Evolutionary conservation across 2,113 vertebrate genomes (phyloP), one percentile per base, ranked within the genome.

Genomic region (Corynorhinus townsendii): DNA sequence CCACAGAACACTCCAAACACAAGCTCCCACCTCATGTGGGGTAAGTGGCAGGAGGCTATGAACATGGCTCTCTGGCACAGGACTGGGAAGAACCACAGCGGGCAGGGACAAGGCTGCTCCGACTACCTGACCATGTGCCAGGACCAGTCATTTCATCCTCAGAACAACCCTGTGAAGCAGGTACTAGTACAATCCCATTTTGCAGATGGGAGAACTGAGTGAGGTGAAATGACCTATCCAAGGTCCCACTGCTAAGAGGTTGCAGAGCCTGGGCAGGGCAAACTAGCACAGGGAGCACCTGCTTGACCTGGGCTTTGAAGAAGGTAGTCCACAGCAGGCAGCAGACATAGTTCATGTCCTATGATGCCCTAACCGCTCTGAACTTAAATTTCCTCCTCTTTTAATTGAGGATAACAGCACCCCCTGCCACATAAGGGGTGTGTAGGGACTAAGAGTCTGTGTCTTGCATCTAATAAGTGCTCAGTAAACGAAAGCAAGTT

Each of bases 321-420:
- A n/a, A 33, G 38, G 45, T 0, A 33, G 33, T 4, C 49, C 5
- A 9, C 3, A 22, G 73, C 35, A 20, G 43, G 35, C 4, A 5
- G 43, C 17, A 1, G n/a, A n/a, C 2, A 0, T 8, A 33, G 64
- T 14, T 17, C 24, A 7, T 0, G 4, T 14, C 66, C 52, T 14
- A 16, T 1, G 33, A 59, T 16, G 86, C 47, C 64, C 30, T 22
- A 28, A 1, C 14, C 22, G 45, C 43, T 40, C 73, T 30, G 30
- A 66, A 68, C 22, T 43, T 71, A 3, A 33, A 17, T 10, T 16
- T 33, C 47, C 62, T 54, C 56, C 16, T 35, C 43, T 59, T 45
- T 35, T 38, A 35, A 73, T 6, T 2, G 33, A 56, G n/a, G 69
- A 9, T 8, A 24, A 30, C 0, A 0, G 43, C 12, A 14, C 64